Evolutionary conservation across 2,888 invertebrate species (phyloP).

Genomic region (Drosophila paranaensis): DNA sequence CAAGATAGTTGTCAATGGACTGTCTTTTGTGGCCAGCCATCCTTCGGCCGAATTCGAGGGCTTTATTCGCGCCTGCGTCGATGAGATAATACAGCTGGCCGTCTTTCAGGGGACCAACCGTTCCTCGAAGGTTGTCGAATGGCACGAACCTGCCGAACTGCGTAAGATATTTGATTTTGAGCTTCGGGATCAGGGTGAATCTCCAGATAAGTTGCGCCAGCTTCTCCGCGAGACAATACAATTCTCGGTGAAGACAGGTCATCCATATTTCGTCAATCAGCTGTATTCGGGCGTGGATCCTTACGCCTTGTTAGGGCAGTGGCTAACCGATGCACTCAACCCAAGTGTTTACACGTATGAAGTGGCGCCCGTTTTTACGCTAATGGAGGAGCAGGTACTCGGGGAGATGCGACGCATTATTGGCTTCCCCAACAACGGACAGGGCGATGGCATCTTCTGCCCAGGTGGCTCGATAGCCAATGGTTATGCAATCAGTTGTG

Average conservation of each 20-base stretch:
- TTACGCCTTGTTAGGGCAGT: conserved; percentile 93
- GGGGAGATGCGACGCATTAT: conserved; percentile 91
- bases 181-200: conserved; percentile 87
- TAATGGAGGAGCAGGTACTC: conserved; percentile 94
- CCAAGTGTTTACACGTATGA: conserved; percentile 96
- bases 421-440: conserved; percentile 90
- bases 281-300: conserved; percentile 94
- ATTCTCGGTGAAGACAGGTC: conserved; percentile 95
- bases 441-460: conserved; percentile 94
- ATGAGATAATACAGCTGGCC: conserved; percentile 90
- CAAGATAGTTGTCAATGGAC: conserved; percentile 29
- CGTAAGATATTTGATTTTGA: conserved; percentile 88
- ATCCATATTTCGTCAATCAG: conserved; percentile 95
- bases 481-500: conserved; percentile 95
- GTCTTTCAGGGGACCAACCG: conserved; percentile 91
- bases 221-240: conserved; percentile 90
- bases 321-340: conserved; percentile 93
- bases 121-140: conserved; percentile 91
- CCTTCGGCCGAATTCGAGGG: conserved; percentile 88
- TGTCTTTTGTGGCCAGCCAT: conserved; percentile 86
- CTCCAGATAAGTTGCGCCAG: conserved; percentile 89
- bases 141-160: conserved; percentile 91
- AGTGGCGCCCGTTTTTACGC: conserved; percentile 93
- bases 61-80: conserved; percentile 89
- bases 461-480: conserved; percentile 96